Conservation (phyloP, 23 tunicate genomes). For the Styela clava region DNA sequence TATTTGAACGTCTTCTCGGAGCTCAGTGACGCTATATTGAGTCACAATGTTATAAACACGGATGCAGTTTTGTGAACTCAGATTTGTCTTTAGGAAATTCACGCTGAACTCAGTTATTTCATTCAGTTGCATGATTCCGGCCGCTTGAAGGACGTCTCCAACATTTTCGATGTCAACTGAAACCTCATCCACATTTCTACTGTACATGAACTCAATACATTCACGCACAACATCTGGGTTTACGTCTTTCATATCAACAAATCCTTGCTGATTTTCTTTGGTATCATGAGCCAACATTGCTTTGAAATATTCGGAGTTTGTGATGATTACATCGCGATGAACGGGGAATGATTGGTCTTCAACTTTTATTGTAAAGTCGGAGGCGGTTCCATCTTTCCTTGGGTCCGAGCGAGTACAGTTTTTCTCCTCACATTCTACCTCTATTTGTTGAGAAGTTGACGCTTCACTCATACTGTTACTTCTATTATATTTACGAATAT, state of each 20-base stretch:
- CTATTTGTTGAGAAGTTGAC: too few species aligned
- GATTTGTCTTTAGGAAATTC: neutral
- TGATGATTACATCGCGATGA: neutral
- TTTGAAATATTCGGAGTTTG: neutral
- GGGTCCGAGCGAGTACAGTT: too few species aligned
- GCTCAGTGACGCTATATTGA: neutral
- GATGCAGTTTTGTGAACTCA: neutral
- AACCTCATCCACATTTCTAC: neutral
- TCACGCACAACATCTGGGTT: neutral
- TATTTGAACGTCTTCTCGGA: neutral
- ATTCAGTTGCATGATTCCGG: neutral
- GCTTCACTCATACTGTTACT: too few species aligned
- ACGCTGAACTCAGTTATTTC: neutral
- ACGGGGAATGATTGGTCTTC: neutral
- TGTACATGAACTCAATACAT: neutral
- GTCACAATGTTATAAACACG: too few species aligned
- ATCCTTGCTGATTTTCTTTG: neutral
- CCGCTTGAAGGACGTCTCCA: neutral
- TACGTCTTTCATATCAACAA: neutral
- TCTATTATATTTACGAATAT: too few species aligned
- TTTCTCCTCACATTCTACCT: too few species aligned
- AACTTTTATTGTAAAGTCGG: neutral
- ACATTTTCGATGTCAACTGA: neutral
- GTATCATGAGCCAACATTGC: neutral
- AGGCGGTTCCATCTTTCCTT: neutral